A percentile compares a stretch with the other conserved stretches of the same genome.
Evolutionary conservation across 2,797 vertebrate species (phyloP).

Genomic region (Fundulus diaphanus): DNA sequence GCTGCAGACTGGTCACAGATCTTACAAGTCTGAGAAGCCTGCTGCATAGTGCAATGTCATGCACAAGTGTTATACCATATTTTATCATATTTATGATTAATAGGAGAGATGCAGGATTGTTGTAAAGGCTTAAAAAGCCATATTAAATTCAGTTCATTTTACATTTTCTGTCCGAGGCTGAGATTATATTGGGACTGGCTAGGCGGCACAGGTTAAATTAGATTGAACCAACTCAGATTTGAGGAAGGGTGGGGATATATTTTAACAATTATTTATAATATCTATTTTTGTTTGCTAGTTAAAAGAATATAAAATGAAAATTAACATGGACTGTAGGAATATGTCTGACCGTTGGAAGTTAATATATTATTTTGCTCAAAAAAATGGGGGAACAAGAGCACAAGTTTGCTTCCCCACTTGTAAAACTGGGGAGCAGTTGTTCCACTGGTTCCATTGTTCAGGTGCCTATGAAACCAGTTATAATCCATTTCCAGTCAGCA

Average conservation of each 20-base stretch:
- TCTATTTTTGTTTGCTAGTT: too few relatives aligned
- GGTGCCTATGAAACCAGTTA: background rate
- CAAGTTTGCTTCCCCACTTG: background rate
- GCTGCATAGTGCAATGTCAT: background rate
- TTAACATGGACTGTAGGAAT: background rate
- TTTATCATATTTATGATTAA: background rate
- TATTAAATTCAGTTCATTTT: background rate
- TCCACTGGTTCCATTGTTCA: background rate
- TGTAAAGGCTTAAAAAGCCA: background rate
- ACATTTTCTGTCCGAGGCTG: background rate
- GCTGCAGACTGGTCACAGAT: too few relatives aligned
- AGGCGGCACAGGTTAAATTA: too few relatives aligned
- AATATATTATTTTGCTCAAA: background rate
- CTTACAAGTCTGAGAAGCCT: too few relatives aligned
- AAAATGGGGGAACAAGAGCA: background rate
- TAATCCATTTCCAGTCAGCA: background rate
- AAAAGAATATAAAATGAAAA: background rate
- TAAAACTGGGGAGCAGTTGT: background rate
- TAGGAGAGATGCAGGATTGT: background rate
- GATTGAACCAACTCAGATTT: background rate
- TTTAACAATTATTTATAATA: too few relatives aligned
- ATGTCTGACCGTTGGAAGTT: background rate
- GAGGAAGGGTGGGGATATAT: too few relatives aligned
- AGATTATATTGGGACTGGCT: background rate
- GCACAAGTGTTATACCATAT: too few relatives aligned